Evolutionary conservation across 23 tunicate species (phyloP).

Genomic region (Trididemnum miniatum): DNA sequence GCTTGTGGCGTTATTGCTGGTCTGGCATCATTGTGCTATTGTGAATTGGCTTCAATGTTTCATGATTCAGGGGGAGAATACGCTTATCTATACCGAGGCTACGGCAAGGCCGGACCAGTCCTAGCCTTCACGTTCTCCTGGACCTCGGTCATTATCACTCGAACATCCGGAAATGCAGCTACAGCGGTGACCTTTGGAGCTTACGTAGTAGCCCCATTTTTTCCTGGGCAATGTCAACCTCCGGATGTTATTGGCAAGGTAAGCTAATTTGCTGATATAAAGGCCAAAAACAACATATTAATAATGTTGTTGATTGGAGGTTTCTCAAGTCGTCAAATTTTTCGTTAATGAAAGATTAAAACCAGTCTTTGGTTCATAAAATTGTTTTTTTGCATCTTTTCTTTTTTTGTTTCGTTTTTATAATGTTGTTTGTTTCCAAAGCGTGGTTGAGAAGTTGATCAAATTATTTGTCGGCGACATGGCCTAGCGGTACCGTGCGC

Average conservation of each 20-base stretch:
- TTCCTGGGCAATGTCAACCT: slow-evolving; percentile 47
- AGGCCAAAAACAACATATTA: too few relatives aligned
- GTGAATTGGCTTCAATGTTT: slow-evolving; percentile 60
- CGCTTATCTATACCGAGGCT: slow-evolving; percentile 47
- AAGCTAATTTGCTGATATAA: slow-evolving; percentile 2
- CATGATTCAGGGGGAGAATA: slow-evolving; percentile 70
- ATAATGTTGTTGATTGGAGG: too few relatives aligned
- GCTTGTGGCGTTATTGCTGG: slow-evolving; percentile 67
- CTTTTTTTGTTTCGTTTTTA: too few relatives aligned
- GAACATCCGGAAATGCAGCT: slow-evolving; percentile 61
- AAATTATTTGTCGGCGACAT: too few relatives aligned
- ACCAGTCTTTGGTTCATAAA: too few relatives aligned
- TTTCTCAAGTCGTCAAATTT: too few relatives aligned
- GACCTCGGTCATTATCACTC: slow-evolving; percentile 49
- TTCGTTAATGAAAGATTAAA: too few relatives aligned
- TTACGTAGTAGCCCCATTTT: slow-evolving; percentile 63
- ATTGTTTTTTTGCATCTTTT: too few relatives aligned
- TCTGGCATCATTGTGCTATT: slow-evolving; percentile 66
- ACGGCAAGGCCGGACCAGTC: slow-evolving; percentile 33
- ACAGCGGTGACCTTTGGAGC: slow-evolving; percentile 62
- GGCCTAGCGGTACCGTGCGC: too few relatives aligned
- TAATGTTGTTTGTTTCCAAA: too few relatives aligned
- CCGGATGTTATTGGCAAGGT: slow-evolving; percentile 56
- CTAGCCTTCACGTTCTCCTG: slow-evolving; percentile 62
- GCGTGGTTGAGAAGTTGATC: too few relatives aligned